These are phyloP conservation scores for Calameuta filiformis DNA, from an alignment of 2,888 invertebrate genomes.

Conservation along the genomic window DNA sequence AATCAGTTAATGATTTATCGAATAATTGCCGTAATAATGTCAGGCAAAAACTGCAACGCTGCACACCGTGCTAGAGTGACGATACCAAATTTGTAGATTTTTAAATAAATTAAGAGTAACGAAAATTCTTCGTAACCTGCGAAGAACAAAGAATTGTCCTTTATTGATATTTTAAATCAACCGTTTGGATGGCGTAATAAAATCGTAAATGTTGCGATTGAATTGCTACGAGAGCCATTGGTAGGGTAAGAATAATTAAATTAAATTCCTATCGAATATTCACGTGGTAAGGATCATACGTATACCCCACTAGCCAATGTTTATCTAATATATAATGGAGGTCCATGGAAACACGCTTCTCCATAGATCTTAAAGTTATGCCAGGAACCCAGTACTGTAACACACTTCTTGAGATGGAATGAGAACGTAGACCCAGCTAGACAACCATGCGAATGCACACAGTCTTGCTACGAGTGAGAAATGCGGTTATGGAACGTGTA, in stretches of 20 bases:
- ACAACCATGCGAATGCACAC: background rate
- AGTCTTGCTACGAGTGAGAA: background rate
- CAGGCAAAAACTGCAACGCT: too few relatives aligned
- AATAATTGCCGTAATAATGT: too few relatives aligned
- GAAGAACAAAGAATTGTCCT: background rate
- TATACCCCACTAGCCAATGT: background rate
- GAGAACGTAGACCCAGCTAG: background rate
- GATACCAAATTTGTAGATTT: too few relatives aligned
- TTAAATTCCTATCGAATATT: background rate
- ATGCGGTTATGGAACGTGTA: conserved; percentile 29
- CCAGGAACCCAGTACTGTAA: background rate
- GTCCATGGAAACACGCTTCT: background rate
- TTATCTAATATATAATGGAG: conserved; percentile 5
- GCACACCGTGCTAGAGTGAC: too few relatives aligned
- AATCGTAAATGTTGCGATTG: background rate
- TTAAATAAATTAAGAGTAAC: background rate
- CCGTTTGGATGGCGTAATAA: background rate
- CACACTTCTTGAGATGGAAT: background rate
- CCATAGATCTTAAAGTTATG: background rate
- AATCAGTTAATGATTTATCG: too few relatives aligned
- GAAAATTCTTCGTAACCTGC: background rate
- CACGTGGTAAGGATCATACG: background rate
- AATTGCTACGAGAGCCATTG: background rate
- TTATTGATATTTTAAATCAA: background rate
- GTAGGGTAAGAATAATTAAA: background rate